phyloP scores from a whole-genome alignment of 2,888 invertebrate genomes.

The Bugula neritina region DNA sequence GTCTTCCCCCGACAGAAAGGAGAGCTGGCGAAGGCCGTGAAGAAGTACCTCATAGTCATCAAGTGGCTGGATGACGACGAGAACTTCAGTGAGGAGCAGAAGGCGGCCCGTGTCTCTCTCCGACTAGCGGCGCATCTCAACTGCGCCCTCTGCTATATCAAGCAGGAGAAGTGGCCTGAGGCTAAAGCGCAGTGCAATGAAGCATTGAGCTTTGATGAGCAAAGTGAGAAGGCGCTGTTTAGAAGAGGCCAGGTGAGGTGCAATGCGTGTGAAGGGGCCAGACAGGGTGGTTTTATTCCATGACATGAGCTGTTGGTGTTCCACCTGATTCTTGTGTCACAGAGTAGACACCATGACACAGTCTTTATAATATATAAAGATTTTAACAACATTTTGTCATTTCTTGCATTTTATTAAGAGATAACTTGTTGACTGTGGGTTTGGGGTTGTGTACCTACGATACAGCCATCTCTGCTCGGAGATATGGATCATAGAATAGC shows the following conservation, averaged over 20 bases:
- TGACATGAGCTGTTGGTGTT: too few species aligned
- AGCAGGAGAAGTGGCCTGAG: constrained; percentile 65
- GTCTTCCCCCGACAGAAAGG: constrained; percentile 51
- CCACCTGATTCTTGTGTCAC: too few species aligned
- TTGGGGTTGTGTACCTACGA: too few species aligned
- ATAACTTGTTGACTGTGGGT: too few species aligned
- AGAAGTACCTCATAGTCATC: constrained; percentile 76
- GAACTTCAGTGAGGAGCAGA: constrained; percentile 53
- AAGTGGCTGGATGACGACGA: constrained; percentile 62
- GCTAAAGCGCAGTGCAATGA: constrained; percentile 71
- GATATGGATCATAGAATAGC: too few species aligned
- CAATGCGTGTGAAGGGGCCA: too few species aligned
- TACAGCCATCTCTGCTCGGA: too few species aligned
- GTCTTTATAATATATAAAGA: too few species aligned
- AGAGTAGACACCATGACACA: too few species aligned
- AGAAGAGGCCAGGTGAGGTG: constrained; percentile 70
- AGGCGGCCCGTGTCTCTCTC: constrained; percentile 58
- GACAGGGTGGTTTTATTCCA: too few species aligned
- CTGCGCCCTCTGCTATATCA: constrained; percentile 73
- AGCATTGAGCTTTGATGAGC: constrained; percentile 68
- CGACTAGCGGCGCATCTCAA: constrained; percentile 71
- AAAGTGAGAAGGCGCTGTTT: constrained; percentile 83
- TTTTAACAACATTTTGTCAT: too few species aligned
- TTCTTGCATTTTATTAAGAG: too few species aligned
- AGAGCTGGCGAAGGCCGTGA: constrained; percentile 72